Evolutionary conservation across 2,888 invertebrate genomes (phyloP), one percentile per base, ranked within the genome.

Genomic region (Acrocera orbiculus): DNA sequence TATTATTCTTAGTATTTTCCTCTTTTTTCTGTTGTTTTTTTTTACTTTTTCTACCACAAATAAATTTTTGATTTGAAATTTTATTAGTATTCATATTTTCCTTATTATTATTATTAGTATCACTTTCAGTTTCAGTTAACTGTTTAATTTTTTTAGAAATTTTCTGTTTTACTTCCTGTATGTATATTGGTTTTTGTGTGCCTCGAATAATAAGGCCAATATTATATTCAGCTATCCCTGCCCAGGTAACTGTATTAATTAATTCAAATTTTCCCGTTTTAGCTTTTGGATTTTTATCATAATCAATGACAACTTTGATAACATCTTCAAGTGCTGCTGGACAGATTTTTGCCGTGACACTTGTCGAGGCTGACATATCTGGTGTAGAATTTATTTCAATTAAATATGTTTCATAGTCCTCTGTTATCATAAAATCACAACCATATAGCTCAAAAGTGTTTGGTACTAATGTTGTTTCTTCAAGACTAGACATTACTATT

Each of bases 371-470:
- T 39, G 70, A 66, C 58, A 92, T 70, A 56, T 86, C 79, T 0
- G 90, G 90, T 50, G 78, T 77, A 3, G 83, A 80, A 63, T 93
- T 92, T 43, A 92, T 87, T 64, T 93, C 92, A 46, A 93, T 81
- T 39, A 92, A 61, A 78, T 87, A 89, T 0, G 89, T 87, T 40
- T 73, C 69, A 46, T 74, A 81, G 47, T 83, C 76, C 48, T 86
- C 77, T 36, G 82, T 79, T 23, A 92, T 56, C 66, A 92, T 78
- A 54, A 92, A 92, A 61, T 93, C 92, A 33, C 89, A 89, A 5
- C 90, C 92, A 52, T 85, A 90, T 23, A 89, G 53, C 56, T 92
- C 90, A 58, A 89, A 92, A 36, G 79, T 75, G 48, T 81, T 80
- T 47, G 70, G 70, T 39, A 73, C 64, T 14, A 68, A 59, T 23